Conservation (phyloP, 2,113 vertebrate genomes). For the Pedionomus torquatus region DNA sequence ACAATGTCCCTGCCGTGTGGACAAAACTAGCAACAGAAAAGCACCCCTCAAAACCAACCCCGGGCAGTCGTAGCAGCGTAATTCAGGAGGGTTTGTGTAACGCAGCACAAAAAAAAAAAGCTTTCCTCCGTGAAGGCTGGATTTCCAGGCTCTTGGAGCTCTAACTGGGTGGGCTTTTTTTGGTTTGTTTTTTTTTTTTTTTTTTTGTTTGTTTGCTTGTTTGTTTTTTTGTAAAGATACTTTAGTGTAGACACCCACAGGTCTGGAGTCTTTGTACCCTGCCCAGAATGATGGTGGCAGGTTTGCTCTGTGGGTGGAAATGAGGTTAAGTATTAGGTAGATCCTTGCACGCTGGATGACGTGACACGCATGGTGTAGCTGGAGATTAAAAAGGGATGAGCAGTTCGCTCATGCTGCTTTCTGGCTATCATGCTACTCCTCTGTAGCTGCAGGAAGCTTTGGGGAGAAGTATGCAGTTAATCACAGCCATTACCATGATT, state of each 20-base stretch:
- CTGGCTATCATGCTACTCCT: neutral
- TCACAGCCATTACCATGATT: constrained; percentile 63
- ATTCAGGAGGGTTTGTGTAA: neutral
- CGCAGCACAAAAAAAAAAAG: no score
- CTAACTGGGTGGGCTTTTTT: no score
- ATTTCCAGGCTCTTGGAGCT: neutral
- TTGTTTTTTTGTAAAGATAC: neutral
- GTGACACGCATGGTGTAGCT: neutral
- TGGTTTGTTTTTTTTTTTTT: no score
- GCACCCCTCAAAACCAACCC: neutral
- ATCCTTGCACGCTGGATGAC: neutral
- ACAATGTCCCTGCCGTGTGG: neutral
- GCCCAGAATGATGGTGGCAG: neutral
- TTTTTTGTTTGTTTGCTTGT: no score
- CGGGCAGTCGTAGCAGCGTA: neutral
- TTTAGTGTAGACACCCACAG: fast-evolving
- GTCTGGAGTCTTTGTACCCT: neutral
- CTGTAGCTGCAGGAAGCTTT: neutral
- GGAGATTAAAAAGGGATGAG: constrained; percentile 31
- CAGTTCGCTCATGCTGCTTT: neutral
- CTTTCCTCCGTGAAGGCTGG: neutral
- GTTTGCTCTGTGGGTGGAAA: neutral
- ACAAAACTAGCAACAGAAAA: neutral
- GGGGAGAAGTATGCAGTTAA: constrained; percentile 56
- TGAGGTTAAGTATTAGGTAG: neutral